Evolutionary conservation across 2,113 vertebrate genomes (phyloP).

Genomic region (Coturnix japonica): DNA sequence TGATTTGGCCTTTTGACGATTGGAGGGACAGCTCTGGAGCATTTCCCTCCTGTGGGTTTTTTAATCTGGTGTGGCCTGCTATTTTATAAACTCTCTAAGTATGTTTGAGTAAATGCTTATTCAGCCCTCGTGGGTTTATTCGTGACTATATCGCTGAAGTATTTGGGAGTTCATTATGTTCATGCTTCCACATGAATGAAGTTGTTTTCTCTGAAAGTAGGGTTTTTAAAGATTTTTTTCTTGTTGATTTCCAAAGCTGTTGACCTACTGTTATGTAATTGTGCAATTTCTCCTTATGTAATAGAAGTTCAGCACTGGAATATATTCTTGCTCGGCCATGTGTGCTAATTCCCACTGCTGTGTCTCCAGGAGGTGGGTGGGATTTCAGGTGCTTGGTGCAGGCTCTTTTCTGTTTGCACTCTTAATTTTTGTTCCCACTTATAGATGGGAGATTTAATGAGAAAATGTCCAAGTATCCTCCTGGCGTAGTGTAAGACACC

Average conservation of each 20-base stretch:
- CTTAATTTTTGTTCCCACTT: background rate
- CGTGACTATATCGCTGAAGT: constrained; percentile 28
- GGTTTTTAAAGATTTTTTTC: constrained; percentile 21
- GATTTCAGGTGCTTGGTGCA: background rate
- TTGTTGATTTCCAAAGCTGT: constrained; percentile 18
- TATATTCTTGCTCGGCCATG: accelerated
- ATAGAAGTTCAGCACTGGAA: background rate
- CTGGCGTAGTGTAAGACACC: background rate
- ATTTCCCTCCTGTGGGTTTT: background rate
- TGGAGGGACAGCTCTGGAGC: background rate
- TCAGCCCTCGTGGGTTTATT: constrained; percentile 48
- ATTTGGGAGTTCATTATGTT: constrained; percentile 52
- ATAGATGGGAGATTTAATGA: background rate
- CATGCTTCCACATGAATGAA: constrained; percentile 41
- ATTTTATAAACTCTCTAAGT: constrained; percentile 28
- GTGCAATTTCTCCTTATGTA: background rate
- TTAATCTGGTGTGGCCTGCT: background rate
- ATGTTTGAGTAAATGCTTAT: constrained; percentile 54
- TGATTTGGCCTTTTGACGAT: background rate
- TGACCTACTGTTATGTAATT: background rate
- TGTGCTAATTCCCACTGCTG: background rate
- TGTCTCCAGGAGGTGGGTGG: background rate
- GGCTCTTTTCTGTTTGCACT: background rate
- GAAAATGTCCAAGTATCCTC: background rate
- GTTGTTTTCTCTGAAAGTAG: constrained; percentile 34